Percentiles rank a stretch among this genome's conserved stretches.
phyloP scores from a whole-genome alignment of 2,888 invertebrate species.

The Cyclophora albipunctata region DNA sequence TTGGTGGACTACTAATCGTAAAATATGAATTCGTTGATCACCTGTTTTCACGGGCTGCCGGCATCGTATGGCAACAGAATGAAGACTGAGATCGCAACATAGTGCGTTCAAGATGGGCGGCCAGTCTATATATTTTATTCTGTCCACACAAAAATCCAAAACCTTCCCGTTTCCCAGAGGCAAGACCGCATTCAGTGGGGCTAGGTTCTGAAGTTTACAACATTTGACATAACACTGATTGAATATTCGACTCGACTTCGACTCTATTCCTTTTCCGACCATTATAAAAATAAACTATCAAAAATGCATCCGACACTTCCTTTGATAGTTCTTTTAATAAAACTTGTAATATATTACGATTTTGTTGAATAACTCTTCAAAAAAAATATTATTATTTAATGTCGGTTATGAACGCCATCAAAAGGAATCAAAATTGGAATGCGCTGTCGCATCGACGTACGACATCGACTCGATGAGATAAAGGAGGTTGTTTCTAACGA shows the following conservation, averaged over 20 bases:
- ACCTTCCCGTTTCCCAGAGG: conserved; percentile 65
- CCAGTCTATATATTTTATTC: conserved; percentile 86
- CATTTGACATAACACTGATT: conserved; percentile 69
- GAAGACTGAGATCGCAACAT: conserved; percentile 81
- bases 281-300: conserved; percentile 40
- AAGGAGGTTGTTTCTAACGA: too few relatives aligned
- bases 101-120: conserved; percentile 82
- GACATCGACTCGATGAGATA: too few relatives aligned
- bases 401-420: conserved; percentile 14
- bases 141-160: conserved; percentile 83
- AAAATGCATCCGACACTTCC: conserved; percentile 36
- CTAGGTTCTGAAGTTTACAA: conserved; percentile 67
- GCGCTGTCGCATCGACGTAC: too few relatives aligned
- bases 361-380: conserved; percentile 44
- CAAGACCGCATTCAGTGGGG: conserved; percentile 53
- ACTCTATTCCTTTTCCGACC: conserved; percentile 61
- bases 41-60: conserved; percentile 68
- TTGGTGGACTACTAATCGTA: not conserved
- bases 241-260: conserved; percentile 62
- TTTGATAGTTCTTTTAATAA: conserved; percentile 29
- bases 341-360: conserved; percentile 34
- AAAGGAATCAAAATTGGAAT: conserved; percentile 20
- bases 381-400: conserved; percentile 29
- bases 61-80: conserved; percentile 80
- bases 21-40: conserved; percentile 16